Evolutionary conservation across 2,797 vertebrate species (phyloP).

Genomic region (Poeciliopsis infans): DNA sequence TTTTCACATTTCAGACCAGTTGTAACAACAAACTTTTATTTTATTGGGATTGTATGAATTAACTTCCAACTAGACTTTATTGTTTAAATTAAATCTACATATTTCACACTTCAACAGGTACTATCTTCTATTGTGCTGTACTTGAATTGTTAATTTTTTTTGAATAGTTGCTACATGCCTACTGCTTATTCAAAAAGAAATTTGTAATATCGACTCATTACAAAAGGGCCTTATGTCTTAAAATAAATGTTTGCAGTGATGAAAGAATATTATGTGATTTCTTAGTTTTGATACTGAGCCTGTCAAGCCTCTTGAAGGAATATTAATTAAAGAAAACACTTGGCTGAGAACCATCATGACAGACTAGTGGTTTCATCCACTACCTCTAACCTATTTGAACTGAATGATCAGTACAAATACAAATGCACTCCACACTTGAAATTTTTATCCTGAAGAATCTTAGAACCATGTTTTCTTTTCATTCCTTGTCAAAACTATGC

Average conservation of each 20-base stretch:
- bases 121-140: not conserved
- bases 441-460: not conserved
- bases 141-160: not conserved
- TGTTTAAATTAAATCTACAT: not conserved
- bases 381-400: not conserved
- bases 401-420: not conserved
- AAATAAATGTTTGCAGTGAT: not conserved
- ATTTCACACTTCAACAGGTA: not conserved
- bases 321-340: not conserved
- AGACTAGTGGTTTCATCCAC: not conserved
- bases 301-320: not conserved
- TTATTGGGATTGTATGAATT: too few species aligned
- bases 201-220: not conserved
- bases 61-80: not conserved
- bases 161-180: not conserved
- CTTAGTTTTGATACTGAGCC: too few species aligned
- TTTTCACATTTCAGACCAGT: not conserved
- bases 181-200: not conserved
- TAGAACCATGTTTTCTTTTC: not conserved
- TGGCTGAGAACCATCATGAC: not conserved
- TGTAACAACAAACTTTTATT: not conserved
- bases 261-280: not conserved
- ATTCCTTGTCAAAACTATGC: not conserved
- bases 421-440: not conserved
- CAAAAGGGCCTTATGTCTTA: not conserved